phyloP scores from a whole-genome alignment of 2,888 invertebrate genomes.

The Anticlea derivata region DNA sequence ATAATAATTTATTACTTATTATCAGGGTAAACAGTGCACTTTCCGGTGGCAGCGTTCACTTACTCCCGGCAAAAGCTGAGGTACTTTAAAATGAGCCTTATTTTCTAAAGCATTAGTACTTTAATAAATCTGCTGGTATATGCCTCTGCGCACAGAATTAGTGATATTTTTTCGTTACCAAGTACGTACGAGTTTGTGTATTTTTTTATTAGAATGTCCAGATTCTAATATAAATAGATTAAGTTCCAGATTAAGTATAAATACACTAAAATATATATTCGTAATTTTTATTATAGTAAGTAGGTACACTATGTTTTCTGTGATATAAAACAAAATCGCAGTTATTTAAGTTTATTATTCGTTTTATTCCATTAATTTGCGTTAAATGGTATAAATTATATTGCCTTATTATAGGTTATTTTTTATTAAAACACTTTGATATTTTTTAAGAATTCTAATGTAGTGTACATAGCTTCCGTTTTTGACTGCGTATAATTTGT shows the following conservation, averaged over 20 bases:
- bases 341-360: slow-evolving; percentile 34
- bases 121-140: too few species aligned
- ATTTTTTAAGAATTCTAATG: too few species aligned
- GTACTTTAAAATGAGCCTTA: too few species aligned
- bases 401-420: neutral
- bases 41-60: too few species aligned
- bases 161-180: slow-evolving; percentile 80
- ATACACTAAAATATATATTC: slow-evolving; percentile 3
- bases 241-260: slow-evolving; percentile 21
- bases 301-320: slow-evolving; percentile 57
- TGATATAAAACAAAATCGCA: slow-evolving; percentile 60
- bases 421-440: too few species aligned
- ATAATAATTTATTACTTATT: too few species aligned
- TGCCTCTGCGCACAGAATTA: slow-evolving; percentile 43
- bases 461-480: too few species aligned
- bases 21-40: too few species aligned
- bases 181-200: slow-evolving; percentile 61
- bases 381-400: neutral
- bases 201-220: slow-evolving; percentile 49
- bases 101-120: too few species aligned
- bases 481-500: too few species aligned
- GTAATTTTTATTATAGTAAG: slow-evolving; percentile 50
- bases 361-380: neutral
- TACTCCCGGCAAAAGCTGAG: too few species aligned
- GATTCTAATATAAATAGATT: slow-evolving; percentile 38